phyloP scores from a whole-genome alignment of 1,140 invertebrate genomes.

The Wiebesia pumilae region DNA sequence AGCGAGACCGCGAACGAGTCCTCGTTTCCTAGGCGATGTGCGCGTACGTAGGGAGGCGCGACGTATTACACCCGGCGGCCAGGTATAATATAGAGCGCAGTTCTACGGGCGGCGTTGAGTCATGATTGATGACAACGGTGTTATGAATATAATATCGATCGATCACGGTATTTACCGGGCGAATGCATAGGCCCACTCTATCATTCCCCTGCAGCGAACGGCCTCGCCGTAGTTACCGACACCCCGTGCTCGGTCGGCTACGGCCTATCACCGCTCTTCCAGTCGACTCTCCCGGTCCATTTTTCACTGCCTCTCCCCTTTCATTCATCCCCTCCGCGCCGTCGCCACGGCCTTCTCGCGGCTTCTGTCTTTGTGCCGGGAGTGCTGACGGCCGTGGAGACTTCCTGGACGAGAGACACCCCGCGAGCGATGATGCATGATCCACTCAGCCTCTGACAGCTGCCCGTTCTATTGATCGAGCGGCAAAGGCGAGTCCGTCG shows the following conservation, averaged over 20 bases:
- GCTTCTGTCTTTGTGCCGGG: conserved; percentile 11
- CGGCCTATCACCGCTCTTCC: background rate
- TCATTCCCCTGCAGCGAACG: conserved; percentile 60
- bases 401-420: conserved; percentile 12
- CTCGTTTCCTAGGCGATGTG: background rate
- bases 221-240: background rate
- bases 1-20: background rate
- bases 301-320: conserved; percentile 22
- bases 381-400: background rate
- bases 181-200: conserved; percentile 70
- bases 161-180: conserved; percentile 72
- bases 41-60: background rate
- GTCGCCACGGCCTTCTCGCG: background rate
- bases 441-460: conserved; percentile 10
- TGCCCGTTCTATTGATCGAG: conserved; percentile 5
- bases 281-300: background rate
- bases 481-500: background rate
- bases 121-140: conserved; percentile 72
- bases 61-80: conserved; percentile 1
- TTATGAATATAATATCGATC: conserved; percentile 75
- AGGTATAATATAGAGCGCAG: conserved; percentile 17
- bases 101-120: conserved; percentile 42
- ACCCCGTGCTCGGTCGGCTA: too few species aligned
- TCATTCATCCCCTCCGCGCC: background rate
- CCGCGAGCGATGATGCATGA: conserved; percentile 39